phyloP scores from a whole-genome alignment of 1,140 invertebrate species.

The Agrypnia vestita region DNA sequence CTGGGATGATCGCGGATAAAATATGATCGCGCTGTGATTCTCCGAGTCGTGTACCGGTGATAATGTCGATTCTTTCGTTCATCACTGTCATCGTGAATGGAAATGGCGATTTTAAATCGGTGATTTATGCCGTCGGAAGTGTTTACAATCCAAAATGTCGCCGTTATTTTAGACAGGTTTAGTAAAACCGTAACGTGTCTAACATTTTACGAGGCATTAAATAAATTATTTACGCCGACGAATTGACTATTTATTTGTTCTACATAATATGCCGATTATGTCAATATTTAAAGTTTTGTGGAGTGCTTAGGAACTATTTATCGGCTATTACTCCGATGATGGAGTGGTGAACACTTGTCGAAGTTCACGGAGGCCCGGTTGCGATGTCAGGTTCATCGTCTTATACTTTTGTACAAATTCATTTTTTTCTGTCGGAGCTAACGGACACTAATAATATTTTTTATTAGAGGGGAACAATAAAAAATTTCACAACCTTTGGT shows the following conservation, averaged over 20 bases:
- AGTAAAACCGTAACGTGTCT: constrained; percentile 31
- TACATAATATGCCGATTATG: constrained; percentile 41
- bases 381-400: no score
- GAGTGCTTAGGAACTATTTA: constrained; percentile 12
- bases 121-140: constrained; percentile 36
- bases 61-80: constrained; percentile 47
- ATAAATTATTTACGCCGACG: constrained; percentile 26
- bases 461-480: no score
- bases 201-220: constrained; percentile 29
- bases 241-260: constrained; percentile 31
- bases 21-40: constrained; percentile 46
- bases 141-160: constrained; percentile 18
- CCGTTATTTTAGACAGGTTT: constrained; percentile 12
- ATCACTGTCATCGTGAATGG: constrained; percentile 25
- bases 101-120: constrained; percentile 28
- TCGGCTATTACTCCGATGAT: neutral
- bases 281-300: constrained; percentile 34
- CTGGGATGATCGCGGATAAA: constrained; percentile 26
- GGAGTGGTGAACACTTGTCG: neutral
- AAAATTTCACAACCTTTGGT: no score
- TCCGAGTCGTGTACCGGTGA: constrained; percentile 41
- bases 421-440: no score
- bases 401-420: no score
- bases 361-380: neutral
- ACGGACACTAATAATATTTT: no score